phyloP scores from a whole-genome alignment of 2,888 invertebrate species.

The Tachina lurida region DNA sequence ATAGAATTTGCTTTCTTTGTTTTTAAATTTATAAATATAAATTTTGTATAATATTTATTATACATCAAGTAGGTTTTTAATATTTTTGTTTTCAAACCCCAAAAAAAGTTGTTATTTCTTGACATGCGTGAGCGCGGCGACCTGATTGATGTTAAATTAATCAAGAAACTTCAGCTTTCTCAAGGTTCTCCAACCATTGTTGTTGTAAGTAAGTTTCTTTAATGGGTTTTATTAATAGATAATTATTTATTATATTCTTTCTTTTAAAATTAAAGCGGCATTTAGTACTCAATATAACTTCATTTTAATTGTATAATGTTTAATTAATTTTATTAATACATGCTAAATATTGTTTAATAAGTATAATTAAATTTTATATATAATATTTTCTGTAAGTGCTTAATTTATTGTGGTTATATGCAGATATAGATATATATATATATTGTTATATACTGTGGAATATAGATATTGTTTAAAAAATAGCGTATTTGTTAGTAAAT shows the following conservation, averaged over 20 bases:
- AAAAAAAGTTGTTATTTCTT: not conserved
- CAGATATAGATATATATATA: too few relatives aligned
- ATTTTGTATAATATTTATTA: not conserved
- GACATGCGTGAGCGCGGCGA: not conserved
- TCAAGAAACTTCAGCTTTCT: conserved; percentile 4
- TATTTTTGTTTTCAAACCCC: conserved; percentile 4
- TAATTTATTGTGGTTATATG: too few relatives aligned
- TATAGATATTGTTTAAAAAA: too few relatives aligned
- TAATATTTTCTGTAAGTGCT: too few relatives aligned
- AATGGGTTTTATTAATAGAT: not conserved
- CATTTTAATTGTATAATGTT: not conserved
- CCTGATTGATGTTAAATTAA: not conserved
- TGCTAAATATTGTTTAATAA: too few relatives aligned
- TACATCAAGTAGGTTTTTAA: not conserved
- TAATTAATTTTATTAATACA: not conserved
- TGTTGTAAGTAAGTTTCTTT: not conserved
- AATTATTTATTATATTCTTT: not conserved
- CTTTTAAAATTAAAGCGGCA: conserved; percentile 1
- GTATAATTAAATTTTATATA: too few relatives aligned
- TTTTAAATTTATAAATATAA: conserved; percentile 9
- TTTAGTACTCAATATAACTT: conserved; percentile 37
- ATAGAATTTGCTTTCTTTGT: not conserved
- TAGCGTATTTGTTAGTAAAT: too few relatives aligned
- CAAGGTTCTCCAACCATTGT: not conserved
- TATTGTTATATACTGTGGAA: too few relatives aligned